Base-by-base conservation (phyloP, 2,888 invertebrate genomes). In the Apoderus coryli region DNA sequence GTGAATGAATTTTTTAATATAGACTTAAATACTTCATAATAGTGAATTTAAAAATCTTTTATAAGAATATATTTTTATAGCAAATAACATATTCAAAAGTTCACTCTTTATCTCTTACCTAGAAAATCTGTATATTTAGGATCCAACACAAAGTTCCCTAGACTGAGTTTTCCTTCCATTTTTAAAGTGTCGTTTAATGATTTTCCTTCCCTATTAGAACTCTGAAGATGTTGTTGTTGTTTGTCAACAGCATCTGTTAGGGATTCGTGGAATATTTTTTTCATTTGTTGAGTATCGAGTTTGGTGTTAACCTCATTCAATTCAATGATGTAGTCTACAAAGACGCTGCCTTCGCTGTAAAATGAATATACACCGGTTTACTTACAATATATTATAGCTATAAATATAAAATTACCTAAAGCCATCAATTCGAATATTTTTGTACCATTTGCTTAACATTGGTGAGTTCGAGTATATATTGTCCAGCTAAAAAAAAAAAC, bases 281-380 rank as follows among this genome's bases (percentile, higher is more conserved):
- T 79, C 28, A 84, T 66, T 51, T 80, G 76, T 33, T 67, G 49
- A 1, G 81, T 81, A 44, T 79, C 70, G 10, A 82, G 65, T 46
- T 68, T 69, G 32, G 70, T 64, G 23, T 70, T 73, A 3, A 85
- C 65, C 43, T 85, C 77, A 41, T 75, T 75, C 35, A 89, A 56
- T 59, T 85, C 84, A 10, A 89, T 77, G 43, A 84, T 76, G 52
- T 84, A 89, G 54, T 89, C 89, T 9, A 88, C 88, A 10, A 89
- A 62, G 26, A 89, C 77, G 43, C 86, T 86, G 33, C 88, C 88
- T 52, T 79, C 69, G 50, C 78, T 86, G 50, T 36, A 60, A 36
- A 28, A 31, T 15, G 27, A 34, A 26, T 4, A 15, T 13, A n/a
- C 10, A 13, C 14, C 10, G 15, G 15, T 15, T 10, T 15, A 10